A percentile compares a stretch with the other conserved stretches of the same genome.
Conservation (phyloP, 1,140 invertebrate species). For the Drosophila ercepeae region DNA sequence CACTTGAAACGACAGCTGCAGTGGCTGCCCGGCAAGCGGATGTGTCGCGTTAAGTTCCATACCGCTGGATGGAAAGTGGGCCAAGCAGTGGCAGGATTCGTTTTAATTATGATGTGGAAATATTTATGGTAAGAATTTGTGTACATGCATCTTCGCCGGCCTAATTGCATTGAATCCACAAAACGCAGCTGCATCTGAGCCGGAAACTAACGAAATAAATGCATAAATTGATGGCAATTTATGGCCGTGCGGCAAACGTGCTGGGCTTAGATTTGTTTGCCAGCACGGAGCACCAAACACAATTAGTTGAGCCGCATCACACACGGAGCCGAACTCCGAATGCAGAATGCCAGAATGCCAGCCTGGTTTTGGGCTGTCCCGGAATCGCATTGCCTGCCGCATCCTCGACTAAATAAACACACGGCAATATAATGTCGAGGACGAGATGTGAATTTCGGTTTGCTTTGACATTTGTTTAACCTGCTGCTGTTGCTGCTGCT, state of each 20-base stretch:
- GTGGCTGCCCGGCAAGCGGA: conserved; percentile 68
- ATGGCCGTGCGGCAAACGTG: conserved; percentile 36
- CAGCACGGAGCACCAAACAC: conserved; percentile 56
- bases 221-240: conserved; percentile 69
- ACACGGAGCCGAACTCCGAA: conserved; percentile 52
- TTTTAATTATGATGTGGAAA: conserved; percentile 46
- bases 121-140: conserved; percentile 51
- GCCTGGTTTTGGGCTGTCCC: conserved; percentile 1
- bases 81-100: conserved; percentile 2
- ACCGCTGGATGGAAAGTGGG: conserved; percentile 34
- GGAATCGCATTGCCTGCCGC: conserved; percentile 18
- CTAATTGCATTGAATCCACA: conserved; percentile 64
- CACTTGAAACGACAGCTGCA: conserved; percentile 7
- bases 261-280: conserved; percentile 36
- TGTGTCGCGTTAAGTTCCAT: conserved; percentile 73
- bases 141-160: conserved; percentile 28
- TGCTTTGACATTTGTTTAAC: conserved; percentile 74
- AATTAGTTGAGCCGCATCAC: conserved; percentile 76
- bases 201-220: conserved; percentile 48
- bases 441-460: conserved; percentile 62
- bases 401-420: conserved; percentile 55
- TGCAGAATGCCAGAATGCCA: conserved; percentile 3
- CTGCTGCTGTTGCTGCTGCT: conserved; percentile 37
- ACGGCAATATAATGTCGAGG: conserved; percentile 58
- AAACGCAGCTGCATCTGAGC: conserved; percentile 35